These are phyloP conservation scores for Meriones psammophilus DNA, from an alignment of 2,797 vertebrate species.

Conservation along the genomic window DNA sequence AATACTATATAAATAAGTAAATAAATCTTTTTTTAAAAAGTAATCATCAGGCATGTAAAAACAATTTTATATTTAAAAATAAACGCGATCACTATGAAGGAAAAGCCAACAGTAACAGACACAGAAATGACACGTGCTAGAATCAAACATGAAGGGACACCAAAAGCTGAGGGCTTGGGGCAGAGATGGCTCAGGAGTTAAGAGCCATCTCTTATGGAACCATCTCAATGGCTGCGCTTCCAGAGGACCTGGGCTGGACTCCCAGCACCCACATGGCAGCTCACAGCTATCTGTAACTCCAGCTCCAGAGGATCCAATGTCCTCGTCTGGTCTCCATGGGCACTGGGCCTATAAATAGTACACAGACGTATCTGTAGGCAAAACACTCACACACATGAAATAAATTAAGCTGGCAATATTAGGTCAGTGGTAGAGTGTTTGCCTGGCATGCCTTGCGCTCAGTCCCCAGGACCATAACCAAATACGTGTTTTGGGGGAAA, in stretches of 20 bases:
- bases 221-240: neutral
- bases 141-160: neutral
- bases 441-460: neutral
- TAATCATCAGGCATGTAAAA: conserved; percentile 32
- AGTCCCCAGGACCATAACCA: neutral
- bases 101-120: conserved; percentile 53
- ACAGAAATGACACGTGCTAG: conserved; percentile 15
- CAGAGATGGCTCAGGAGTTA: neutral
- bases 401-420: neutral
- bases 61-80: neutral
- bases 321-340: too few species aligned
- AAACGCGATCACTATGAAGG: neutral
- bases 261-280: neutral
- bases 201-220: too few species aligned
- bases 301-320: neutral
- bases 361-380: neutral
- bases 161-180: neutral
- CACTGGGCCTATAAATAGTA: neutral
- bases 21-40: neutral
- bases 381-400: neutral
- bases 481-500: neutral
- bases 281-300: neutral
- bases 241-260: neutral
- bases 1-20: too few species aligned
- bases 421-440: neutral